Evolutionary conservation across 1,140 invertebrate genomes (phyloP), one percentile per base, ranked within the genome.

Genomic region (Apocrypta bakeri): DNA sequence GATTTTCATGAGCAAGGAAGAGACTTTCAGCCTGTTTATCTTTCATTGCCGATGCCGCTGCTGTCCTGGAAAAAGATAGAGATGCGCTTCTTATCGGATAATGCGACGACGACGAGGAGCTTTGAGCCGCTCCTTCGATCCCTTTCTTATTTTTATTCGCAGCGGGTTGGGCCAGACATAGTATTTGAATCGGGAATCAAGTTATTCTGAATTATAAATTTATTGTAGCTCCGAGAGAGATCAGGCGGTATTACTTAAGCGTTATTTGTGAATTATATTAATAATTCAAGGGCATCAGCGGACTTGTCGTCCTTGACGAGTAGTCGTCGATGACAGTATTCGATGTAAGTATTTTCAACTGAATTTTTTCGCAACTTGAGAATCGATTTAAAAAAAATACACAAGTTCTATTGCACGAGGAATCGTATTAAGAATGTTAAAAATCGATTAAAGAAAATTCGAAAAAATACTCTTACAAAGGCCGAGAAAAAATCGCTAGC

Each of bases 191-290:
- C 31, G 79, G 24, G 27, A 73, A 74, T 81, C 17, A 71, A 66
- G 56, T 81, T 81, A 66, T 81, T 81, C 66, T 31, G 79, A 81
- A 81, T 81, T 66, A 81, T 81, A 74, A 81, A 81, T 74, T 81
- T 74, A 33, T 74, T n/a, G 61, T 2, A 27, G 25, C 25, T 21
- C 2, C 24, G 27, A 29, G 17, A 11, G 33, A 37, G 79, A 75
- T 74, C 71, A 4, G 29, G 8, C 48, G 17, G 61, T 6, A 40
- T 81, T 74, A 75, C 72, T 81, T 12, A 68, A 29, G 79, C 79
- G 27, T 75, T 71, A 74, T 81, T 81, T 81, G 33, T 21, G 25
- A 27, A 81, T 81, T 68, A 42, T 40, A 75, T 81, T 81, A 81
- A 81, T 81, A 81, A 74, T 81, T 81, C 29, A 81, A 56, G 17